Evolutionary conservation across 2,797 vertebrate species (phyloP), one percentile per base, ranked within the genome.

Genomic region (Malurus leucopterus): DNA sequence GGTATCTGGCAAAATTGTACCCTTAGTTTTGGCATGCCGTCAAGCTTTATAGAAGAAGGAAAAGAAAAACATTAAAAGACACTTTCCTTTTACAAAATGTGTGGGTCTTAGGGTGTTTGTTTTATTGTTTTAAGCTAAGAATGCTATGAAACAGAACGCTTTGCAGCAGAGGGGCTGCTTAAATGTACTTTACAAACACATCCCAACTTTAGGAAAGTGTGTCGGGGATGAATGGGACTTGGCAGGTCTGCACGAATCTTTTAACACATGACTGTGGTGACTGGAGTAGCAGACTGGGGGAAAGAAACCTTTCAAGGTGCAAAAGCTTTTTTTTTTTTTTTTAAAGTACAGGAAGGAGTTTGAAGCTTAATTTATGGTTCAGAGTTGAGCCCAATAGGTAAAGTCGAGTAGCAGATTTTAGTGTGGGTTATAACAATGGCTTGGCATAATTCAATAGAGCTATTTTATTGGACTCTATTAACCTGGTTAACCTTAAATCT

Each of bases 401-500:
- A 86, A 90, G 74, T 88, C 21, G 57, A 92, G 82, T 57, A 91
- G 78, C 24, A 36, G 50, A 32, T 84, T 93, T 84, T 73, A 91
- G 36, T 38, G 47, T 83, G 84, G 53, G 54, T 91, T 89, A 11
- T 71, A 82, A 93, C 58, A 89, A 46, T 83, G 79, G 80, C 68
- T 92, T 83, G 75, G 51, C 55, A 55, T 92, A 93, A 95, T 93
- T 95, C 90, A 89, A 4, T 88, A 94, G 92, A 94, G 32, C 67
- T 90, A 27, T 95, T 96, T 94, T 90, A 87, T 95, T 96, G 94
- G 78, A 77, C 63, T 96, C 86, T 93, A 50, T 96, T 97, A 96
- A 96, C 94, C 91, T 95, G 90, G 74, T 95, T 95, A 95, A 96
- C 94, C 94, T 93, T 91, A 95, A 95, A 89, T 90, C 91, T 94